These are phyloP conservation scores for Callyntrura sp. DNA, from an alignment of 2,888 invertebrate species.

Conservation along the genomic window DNA sequence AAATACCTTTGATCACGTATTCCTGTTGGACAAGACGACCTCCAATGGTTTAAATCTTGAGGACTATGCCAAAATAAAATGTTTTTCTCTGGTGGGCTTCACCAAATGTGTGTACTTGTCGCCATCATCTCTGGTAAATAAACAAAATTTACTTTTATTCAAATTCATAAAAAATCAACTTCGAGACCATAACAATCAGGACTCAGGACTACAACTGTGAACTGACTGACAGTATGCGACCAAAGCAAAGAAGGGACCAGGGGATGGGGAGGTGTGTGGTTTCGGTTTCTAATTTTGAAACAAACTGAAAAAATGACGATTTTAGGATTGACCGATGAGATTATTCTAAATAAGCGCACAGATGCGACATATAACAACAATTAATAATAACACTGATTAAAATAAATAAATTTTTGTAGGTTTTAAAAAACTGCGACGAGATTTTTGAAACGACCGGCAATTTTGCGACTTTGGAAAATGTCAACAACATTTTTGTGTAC, in stretches of 20 bases:
- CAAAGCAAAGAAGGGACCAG: background rate
- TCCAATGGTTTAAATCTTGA: background rate
- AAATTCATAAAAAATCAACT: too few relatives aligned
- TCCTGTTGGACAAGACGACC: background rate
- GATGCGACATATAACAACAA: too few relatives aligned
- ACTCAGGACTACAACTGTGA: too few relatives aligned
- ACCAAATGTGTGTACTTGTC: conserved; percentile 37
- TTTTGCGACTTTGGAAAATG: background rate
- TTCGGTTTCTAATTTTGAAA: background rate
- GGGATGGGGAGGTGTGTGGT: background rate
- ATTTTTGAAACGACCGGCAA: background rate
- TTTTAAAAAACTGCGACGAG: background rate
- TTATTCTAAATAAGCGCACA: too few relatives aligned
- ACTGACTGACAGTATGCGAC: background rate
- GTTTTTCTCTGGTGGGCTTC: conserved; percentile 19
- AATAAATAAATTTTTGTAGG: too few relatives aligned
- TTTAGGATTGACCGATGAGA: too few relatives aligned
- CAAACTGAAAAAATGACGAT: too few relatives aligned
- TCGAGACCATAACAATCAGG: too few relatives aligned
- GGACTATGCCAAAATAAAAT: conserved; percentile 20
- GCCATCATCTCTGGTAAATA: too few relatives aligned
- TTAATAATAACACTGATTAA: too few relatives aligned
- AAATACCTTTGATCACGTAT: background rate
- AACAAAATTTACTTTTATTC: too few relatives aligned
- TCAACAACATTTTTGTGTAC: background rate